Evolutionary conservation across 1,140 invertebrate species (phyloP), one percentile per base, ranked within the genome.

Genomic region (Lepidurus apus): DNA sequence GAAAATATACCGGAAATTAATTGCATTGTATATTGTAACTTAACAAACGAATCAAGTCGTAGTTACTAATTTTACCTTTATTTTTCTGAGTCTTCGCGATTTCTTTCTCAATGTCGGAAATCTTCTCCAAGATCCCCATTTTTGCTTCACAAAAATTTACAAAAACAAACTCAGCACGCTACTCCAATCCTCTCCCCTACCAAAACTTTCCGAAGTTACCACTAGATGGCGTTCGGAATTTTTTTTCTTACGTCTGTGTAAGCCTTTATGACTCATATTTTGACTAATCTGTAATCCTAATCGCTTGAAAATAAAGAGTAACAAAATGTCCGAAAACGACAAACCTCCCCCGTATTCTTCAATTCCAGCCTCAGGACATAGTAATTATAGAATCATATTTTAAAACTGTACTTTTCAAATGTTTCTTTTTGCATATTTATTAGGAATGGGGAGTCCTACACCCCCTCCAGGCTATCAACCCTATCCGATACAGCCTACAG

Each of bases 71-170:
- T 24, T 6, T 87, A 98, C 96, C 96, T 94, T 98, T 99, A 88
- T 99, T 99, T 87, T 99, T 99, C 86, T 99, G 98, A 42, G 98
- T 99, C 82, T 97, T 88, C 7, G 95, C 93, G 76, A 99, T 99
- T 92, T 99, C 98, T 82, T 92, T 93, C 85, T 99, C 97, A 79
- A 98, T 98, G 89, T 99, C 97, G 0, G 94, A 92, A 85, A 99
- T 98, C 89, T 97, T 98, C 84, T 99, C 97, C 81, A 98, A 87
- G 85, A 98, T 98, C 81, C 97, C 96, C 97, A 99, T 98, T 74
- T 81, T 87, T 79, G 53, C 80, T 44, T 45, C n/a, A 9, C 53
- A 9, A 65, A 65, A n/a, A 17, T 21, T 4, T n/a, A 43, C 74
- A 26, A 34, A 44, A 44, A 44, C 17, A 21, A 21, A n/a, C 43